Base-by-base conservation (phyloP, 2,888 invertebrate genomes). In the Agrotis ipsilon region DNA sequence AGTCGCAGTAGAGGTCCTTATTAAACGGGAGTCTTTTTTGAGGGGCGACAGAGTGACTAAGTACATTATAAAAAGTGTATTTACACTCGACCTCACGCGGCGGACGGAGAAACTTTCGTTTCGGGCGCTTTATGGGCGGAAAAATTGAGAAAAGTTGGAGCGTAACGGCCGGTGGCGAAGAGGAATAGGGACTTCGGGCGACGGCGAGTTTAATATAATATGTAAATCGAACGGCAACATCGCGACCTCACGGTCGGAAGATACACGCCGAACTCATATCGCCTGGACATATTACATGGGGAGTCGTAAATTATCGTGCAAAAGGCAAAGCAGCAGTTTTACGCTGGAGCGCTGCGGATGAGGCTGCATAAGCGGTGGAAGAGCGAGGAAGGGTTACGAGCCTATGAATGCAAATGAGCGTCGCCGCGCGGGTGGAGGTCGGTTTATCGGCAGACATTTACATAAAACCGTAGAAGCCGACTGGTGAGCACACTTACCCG, bases 331-430 rank as follows among this genome's bases (percentile, higher is more conserved):
- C 91, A 91, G 91, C 92, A 91, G 93, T 94, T 95, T 94, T 93
- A 94, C 93, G 92, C 89, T 86, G 79, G 68, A 79, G 75, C 75
- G 88, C 87, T 88, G 83, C 87, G 90, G 91, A 89, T 89, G 91
- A 90, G 92, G 89, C 91, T 91, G 92, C 92, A 89, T 89, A 89
- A 91, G 91, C 92, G 89, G 87, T 89, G 89, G 91, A 91, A 90
- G 90, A 90, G 88, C 92, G 92, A 92, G 93, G 92, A 94, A 94
- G 95, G 96, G 95, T 96, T 96, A 94, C 93, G 93, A 94, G 95
- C 94, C 96, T 94, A 96, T 96, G 96, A 96, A 96, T 96, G 96
- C 95, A 96, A 96, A 96, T 96, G 95, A 96, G 94, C 91, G 90
- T 87, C 91, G 88, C 90, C 88, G 90, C 92, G 90, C 92, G 89